Evolutionary conservation across 2,113 vertebrate species (phyloP).

Genomic region (Nettapus auritus): DNA sequence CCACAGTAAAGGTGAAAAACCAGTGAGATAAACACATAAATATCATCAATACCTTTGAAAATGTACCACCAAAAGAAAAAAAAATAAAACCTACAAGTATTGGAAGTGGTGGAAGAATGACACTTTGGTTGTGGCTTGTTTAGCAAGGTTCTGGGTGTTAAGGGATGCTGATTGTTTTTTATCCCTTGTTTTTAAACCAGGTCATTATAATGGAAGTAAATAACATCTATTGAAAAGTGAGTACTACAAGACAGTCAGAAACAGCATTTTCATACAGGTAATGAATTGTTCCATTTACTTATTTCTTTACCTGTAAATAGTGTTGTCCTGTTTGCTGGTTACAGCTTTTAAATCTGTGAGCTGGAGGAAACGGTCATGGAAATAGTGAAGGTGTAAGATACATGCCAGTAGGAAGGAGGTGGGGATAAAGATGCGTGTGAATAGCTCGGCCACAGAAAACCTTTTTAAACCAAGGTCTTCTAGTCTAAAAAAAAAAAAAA

Average conservation of each 20-base stretch:
- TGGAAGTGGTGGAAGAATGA: neutral
- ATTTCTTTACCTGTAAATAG: slow-evolving; percentile 91
- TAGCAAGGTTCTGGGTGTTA: neutral
- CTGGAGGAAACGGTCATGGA: slow-evolving; percentile 92
- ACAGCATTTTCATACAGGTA: neutral
- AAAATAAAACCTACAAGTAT: neutral
- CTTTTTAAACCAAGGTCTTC: slow-evolving; percentile 87
- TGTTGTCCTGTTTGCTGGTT: slow-evolving; percentile 91
- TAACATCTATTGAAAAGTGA: neutral
- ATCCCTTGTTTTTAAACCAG: neutral
- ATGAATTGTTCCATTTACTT: neutral
- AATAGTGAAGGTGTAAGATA: slow-evolving; percentile 96
- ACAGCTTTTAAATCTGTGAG: slow-evolving; percentile 96
- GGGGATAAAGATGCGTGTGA: slow-evolving; percentile 94
- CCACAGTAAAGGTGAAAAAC: neutral
- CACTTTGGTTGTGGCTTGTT: neutral
- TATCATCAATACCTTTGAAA: neutral
- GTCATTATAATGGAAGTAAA: neutral
- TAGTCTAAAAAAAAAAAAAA: slow-evolving; percentile 77
- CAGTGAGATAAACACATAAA: neutral
- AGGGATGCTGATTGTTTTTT: neutral
- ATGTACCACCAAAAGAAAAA: neutral
- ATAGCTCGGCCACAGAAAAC: slow-evolving; percentile 82
- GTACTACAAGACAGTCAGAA: neutral
- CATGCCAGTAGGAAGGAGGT: slow-evolving; percentile 94